Evolutionary conservation across 2,888 invertebrate genomes (phyloP).

Genomic region (Drosophila atroscutellata): DNA sequence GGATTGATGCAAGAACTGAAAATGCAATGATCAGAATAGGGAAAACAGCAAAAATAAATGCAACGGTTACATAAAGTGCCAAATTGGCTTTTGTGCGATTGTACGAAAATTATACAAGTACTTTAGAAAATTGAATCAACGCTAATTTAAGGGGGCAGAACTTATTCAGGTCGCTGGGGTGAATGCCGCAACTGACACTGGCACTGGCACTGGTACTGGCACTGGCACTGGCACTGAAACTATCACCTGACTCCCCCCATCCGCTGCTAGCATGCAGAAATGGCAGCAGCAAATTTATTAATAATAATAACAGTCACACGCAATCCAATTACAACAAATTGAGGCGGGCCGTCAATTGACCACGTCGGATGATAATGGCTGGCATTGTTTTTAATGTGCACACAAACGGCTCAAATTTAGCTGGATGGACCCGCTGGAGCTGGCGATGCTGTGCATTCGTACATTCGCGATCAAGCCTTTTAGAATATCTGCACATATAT

Average conservation of each 20-base stretch:
- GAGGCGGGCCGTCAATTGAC: constrained; percentile 50
- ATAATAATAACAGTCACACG: constrained; percentile 47
- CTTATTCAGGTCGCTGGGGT: constrained; percentile 35
- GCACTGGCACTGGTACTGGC: constrained; percentile 31
- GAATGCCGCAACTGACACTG: constrained; percentile 29
- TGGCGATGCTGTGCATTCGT: not conserved
- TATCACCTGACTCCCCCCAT: constrained; percentile 38
- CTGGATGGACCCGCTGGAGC: constrained; percentile 1
- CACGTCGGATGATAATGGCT: constrained; percentile 43
- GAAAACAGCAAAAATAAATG: not conserved
- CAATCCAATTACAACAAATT: constrained; percentile 66
- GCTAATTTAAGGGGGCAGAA: constrained; percentile 57
- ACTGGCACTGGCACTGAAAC: constrained; percentile 22
- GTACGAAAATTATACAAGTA: constrained; percentile 24
- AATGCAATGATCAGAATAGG: not conserved
- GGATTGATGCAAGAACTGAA: not conserved
- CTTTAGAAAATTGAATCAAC: constrained; percentile 73
- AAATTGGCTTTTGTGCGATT: constrained; percentile 37
- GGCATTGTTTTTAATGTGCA: constrained; percentile 43
- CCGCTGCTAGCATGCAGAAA: not conserved
- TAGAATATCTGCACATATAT: not conserved
- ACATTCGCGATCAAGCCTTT: constrained; percentile 22
- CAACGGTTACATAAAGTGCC: constrained; percentile 34
- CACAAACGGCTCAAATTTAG: constrained; percentile 8
- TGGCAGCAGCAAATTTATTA: constrained; percentile 1